Evolutionary conservation across 1,140 invertebrate species (phyloP).

Genomic region (Tribolium castaneum): DNA sequence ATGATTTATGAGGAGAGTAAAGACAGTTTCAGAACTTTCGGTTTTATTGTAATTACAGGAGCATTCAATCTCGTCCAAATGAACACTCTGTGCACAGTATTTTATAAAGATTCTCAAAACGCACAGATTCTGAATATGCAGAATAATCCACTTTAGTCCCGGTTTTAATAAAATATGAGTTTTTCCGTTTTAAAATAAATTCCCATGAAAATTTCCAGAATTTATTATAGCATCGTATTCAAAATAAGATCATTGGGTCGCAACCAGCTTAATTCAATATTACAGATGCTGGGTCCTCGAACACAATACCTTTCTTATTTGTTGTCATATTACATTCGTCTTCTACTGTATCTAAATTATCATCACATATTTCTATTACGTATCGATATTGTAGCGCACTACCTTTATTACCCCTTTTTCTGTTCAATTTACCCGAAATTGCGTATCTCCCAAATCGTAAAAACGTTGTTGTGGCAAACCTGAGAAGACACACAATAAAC

Average conservation of each 20-base stretch:
- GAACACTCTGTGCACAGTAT: neutral
- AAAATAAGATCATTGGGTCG: too few species aligned
- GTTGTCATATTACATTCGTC: neutral
- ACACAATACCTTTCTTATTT: neutral
- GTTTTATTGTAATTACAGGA: too few species aligned
- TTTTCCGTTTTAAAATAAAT: slow-evolving; percentile 12
- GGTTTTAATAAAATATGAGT: neutral
- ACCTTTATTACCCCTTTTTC: slow-evolving; percentile 5
- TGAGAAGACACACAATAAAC: slow-evolving; percentile 1
- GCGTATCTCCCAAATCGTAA: slow-evolving; percentile 11
- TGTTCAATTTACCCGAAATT: neutral
- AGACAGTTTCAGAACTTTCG: neutral
- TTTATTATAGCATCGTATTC: neutral
- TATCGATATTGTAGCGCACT: neutral
- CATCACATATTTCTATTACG: neutral
- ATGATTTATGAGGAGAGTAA: neutral
- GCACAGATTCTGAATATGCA: neutral
- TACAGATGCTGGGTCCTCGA: too few species aligned
- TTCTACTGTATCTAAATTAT: neutral
- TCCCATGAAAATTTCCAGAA: neutral
- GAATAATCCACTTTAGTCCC: neutral
- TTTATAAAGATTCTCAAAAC: neutral
- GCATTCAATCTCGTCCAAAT: neutral
- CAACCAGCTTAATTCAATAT: too few species aligned
- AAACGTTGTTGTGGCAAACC: neutral